These are phyloP conservation scores for Mallateleia sp. DNA, from an alignment of 2,888 invertebrate genomes.

Conservation along the genomic window DNA sequence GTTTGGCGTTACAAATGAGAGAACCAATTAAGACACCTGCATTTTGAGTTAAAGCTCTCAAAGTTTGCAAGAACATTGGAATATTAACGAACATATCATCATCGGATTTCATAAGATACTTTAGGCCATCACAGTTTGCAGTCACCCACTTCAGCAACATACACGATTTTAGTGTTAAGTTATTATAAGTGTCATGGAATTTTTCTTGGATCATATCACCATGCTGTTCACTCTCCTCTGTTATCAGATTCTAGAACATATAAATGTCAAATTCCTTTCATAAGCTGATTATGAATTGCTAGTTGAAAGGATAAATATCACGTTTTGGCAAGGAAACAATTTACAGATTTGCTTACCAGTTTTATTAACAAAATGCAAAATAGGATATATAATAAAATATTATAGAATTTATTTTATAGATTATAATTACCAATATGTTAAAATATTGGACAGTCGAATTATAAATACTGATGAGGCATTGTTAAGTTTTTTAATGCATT, in stretches of 20 bases:
- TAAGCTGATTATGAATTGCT: too few species aligned
- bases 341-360: too few species aligned
- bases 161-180: slow-evolving; percentile 96
- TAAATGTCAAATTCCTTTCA: too few species aligned
- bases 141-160: slow-evolving; percentile 96
- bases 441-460: too few species aligned
- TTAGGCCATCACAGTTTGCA: slow-evolving; percentile 91
- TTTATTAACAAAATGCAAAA: too few species aligned
- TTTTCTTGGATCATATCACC: slow-evolving; percentile 96
- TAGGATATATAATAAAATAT: too few species aligned
- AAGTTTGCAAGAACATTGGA: slow-evolving; percentile 91
- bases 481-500: too few species aligned
- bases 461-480: too few species aligned
- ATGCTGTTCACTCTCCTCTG: slow-evolving; percentile 92
- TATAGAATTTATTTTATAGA: too few species aligned
- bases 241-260: slow-evolving; percentile 91
- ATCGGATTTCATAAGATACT: slow-evolving; percentile 95
- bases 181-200: slow-evolving; percentile 96
- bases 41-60: slow-evolving; percentile 84
- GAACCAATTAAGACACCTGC: slow-evolving; percentile 93
- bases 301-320: too few species aligned
- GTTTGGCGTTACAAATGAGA: slow-evolving; percentile 94
- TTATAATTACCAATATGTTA: too few species aligned
- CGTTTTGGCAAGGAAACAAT: too few species aligned
- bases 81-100: slow-evolving; percentile 97